These are phyloP conservation scores for Xerus rutilus DNA, from an alignment of 2,797 vertebrate genomes.

Conservation along the genomic window DNA sequence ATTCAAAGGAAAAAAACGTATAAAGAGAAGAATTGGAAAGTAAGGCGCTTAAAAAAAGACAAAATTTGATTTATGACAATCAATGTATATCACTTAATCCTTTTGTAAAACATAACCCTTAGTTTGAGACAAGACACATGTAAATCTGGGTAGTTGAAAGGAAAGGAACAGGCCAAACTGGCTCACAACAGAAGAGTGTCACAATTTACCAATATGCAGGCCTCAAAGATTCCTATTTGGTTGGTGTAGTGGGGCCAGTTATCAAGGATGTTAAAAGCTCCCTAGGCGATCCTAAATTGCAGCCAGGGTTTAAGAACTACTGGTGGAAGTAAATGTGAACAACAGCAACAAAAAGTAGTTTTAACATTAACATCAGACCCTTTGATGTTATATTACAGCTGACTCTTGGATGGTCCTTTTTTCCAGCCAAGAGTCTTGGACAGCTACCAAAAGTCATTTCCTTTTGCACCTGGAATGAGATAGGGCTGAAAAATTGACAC, in stretches of 20 bases:
- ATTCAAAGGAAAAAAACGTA: conserved; percentile 61
- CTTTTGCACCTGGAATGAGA: not conserved
- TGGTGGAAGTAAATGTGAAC: not conserved
- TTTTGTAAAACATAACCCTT: not conserved
- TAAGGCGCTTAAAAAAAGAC: not conserved
- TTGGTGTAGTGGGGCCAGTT: not conserved
- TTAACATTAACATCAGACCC: not conserved
- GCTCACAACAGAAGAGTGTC: not conserved
- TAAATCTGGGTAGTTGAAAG: not conserved
- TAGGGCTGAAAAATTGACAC: not conserved
- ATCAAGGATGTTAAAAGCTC: not conserved
- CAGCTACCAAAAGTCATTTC: not conserved
- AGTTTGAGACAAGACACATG: not conserved
- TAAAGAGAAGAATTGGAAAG: not conserved
- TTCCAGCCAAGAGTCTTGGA: conserved; percentile 7
- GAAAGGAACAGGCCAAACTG: not conserved
- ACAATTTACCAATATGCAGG: not conserved
- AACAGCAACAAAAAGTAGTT: not conserved
- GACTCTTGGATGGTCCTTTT: not conserved
- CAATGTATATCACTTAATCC: not conserved
- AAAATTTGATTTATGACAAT: conserved; percentile 33
- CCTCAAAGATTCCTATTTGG: not conserved
- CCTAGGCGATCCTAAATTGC: not conserved
- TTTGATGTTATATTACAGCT: not conserved
- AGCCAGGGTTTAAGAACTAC: not conserved